A percentile compares a stretch with the other conserved stretches of the same genome.
Conservation (phyloP, 2,888 invertebrate genomes). For the Philopedon plagiatum region DNA sequence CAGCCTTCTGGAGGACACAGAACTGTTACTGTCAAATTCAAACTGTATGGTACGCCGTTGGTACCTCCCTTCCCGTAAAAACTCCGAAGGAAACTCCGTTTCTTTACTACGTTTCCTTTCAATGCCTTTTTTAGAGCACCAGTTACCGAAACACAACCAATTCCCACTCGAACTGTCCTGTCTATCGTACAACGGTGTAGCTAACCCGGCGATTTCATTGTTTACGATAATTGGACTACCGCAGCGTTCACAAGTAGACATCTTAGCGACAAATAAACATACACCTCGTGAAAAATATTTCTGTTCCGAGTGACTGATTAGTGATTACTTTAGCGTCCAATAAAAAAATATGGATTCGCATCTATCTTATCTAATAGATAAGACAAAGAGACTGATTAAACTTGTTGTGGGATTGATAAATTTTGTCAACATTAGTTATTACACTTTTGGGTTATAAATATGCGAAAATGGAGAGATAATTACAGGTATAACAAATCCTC, state of each 20-base stretch:
- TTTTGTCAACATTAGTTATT: constrained; percentile 47
- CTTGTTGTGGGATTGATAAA: constrained; percentile 40
- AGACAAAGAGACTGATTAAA: constrained; percentile 46
- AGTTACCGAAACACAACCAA: constrained; percentile 55
- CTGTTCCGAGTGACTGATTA: constrained; percentile 23
- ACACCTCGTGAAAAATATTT: constrained; percentile 5
- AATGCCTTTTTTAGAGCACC: constrained; percentile 45
- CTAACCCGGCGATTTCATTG: constrained; percentile 37
- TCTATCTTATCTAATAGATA: constrained; percentile 46
- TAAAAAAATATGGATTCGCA: constrained; percentile 48
- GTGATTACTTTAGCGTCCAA: constrained; percentile 41
- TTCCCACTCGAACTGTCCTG: constrained; percentile 31
- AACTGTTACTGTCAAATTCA: constrained; percentile 53
- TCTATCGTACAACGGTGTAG: constrained; percentile 40
- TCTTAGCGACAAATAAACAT: constrained; percentile 39
- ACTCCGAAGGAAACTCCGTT: constrained; percentile 29
- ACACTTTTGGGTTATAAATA: constrained; percentile 43
- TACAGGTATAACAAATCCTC: constrained; percentile 34
- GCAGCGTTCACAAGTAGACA: constrained; percentile 55
- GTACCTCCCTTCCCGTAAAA: constrained; percentile 53
- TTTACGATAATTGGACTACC: constrained; percentile 46
- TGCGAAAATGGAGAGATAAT: constrained; percentile 44
- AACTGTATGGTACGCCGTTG: constrained; percentile 59
- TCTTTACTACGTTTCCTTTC: constrained; percentile 21
- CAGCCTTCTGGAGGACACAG: constrained; percentile 43